Evolutionary conservation across 1,140 invertebrate genomes (phyloP), one percentile per base, ranked within the genome.

Genomic region (Himalopsyche phryganea): DNA sequence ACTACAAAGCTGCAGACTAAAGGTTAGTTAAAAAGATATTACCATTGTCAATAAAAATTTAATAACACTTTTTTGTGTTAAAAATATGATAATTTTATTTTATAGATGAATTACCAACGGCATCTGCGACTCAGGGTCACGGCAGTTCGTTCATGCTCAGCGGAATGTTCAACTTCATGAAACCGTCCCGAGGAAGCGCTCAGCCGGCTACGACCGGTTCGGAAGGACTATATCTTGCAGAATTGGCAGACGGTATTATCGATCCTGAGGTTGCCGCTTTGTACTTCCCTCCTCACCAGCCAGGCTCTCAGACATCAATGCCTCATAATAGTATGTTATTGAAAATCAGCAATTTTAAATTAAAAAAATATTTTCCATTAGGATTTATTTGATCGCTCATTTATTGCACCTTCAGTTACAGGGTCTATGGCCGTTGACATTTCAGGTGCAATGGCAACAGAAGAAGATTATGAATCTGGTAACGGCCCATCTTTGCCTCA

Each of bases 401-500:
- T n/a, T n/a, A n/a, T n/a, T n/a, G n/a, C n/a, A n/a, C n/a, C 17
- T 44, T 11, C 23, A 60, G 58, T 49, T 32, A 20, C 53, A 20
- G 53, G 54, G 49, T 57, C 61, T 9, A 40, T 64, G 14, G 50
- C 62, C 1, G 50, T 60, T 6, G 57, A 64, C 48, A 54, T 64
- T 7, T 47, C 49, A 14, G 55, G 36, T 28, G 55, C 57, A 1
- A 73, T 73, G 2, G 74, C 75, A 20, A 82, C 83, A 20, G 94
- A 97, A 70, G 93, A 96, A 70, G 95, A 98, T 78, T 87, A 87
- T 48, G 94, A 98, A 77, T 96, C 93, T 45, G 95, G 95, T 38
- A 94, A 94, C 70, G 95, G 95, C 5, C 88, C 92, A 7, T 97
- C 94, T 19, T 76, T 98, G 49, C 91, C 94, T 1, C 93, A 96